Percentiles rank a stretch among this genome's conserved stretches.
phyloP scores from a whole-genome alignment of 2,888 invertebrate species.

The Cosmia trapezina region DNA sequence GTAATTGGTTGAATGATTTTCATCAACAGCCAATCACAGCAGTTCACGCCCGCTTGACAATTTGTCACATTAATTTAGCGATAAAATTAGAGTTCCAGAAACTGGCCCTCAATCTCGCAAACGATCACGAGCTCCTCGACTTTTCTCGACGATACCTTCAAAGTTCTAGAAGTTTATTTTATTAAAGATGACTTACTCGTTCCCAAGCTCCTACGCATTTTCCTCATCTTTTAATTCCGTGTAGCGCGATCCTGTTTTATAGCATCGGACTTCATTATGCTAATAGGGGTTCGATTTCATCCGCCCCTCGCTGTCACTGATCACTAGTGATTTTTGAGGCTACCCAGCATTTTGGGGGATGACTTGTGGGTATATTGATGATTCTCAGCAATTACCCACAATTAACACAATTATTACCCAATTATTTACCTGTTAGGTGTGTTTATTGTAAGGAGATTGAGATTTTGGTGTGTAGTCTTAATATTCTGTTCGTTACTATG shows the following conservation, averaged over 20 bases:
- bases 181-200: neutral
- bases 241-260: slow-evolving; percentile 78
- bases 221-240: slow-evolving; percentile 57
- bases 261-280: slow-evolving; percentile 84
- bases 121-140: neutral
- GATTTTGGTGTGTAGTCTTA: neutral
- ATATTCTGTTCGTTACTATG: neutral
- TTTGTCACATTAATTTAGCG: no score
- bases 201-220: slow-evolving; percentile 21
- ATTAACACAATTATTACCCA: no score
- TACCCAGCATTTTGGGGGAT: slow-evolving; percentile 39
- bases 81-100: no score
- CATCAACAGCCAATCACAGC: neutral
- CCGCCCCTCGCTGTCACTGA: slow-evolving; percentile 68
- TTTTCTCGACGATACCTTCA: neutral
- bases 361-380: slow-evolving; percentile 5
- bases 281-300: slow-evolving; percentile 83
- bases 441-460: neutral
- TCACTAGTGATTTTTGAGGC: slow-evolving; percentile 71
- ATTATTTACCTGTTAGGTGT: neutral
- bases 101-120: neutral
- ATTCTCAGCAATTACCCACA: neutral
- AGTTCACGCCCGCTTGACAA: neutral
- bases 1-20: neutral
- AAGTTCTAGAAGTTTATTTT: neutral